Conservation (phyloP, 2,888 invertebrate genomes). For the Parnassius glacialis region DNA sequence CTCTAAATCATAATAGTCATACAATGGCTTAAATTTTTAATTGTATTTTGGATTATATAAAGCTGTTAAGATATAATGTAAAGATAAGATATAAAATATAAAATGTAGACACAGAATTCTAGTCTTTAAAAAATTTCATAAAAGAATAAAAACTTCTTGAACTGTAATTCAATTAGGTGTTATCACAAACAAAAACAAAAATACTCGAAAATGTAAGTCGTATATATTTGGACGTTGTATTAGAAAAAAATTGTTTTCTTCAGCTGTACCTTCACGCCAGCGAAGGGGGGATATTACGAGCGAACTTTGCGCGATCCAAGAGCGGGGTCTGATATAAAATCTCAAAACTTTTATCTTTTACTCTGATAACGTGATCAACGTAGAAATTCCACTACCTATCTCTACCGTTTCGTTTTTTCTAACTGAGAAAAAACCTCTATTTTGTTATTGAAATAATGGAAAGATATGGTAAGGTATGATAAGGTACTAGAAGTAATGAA, state of each 20-base stretch:
- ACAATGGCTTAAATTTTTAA: too few relatives aligned
- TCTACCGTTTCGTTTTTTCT: not conserved
- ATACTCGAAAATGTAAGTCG: not conserved
- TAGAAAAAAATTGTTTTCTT: constrained; percentile 27
- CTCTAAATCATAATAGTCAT: too few relatives aligned
- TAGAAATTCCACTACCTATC: constrained; percentile 25
- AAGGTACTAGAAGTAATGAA: not conserved
- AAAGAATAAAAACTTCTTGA: too few relatives aligned
- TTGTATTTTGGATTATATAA: too few relatives aligned
- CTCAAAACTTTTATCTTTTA: constrained; percentile 70
- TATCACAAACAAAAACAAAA: not conserved
- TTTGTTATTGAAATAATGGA: not conserved
- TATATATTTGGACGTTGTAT: constrained; percentile 26
- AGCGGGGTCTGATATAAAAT: constrained; percentile 61
- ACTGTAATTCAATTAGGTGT: too few relatives aligned
- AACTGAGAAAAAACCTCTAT: constrained; percentile 6
- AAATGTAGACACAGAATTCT: too few relatives aligned
- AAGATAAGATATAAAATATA: too few relatives aligned
- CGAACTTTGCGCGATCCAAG: constrained; percentile 57
- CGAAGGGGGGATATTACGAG: constrained; percentile 48
- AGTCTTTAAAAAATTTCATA: too few relatives aligned
- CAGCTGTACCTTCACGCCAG: constrained; percentile 17
- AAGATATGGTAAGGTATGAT: too few relatives aligned
- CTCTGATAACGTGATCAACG: constrained; percentile 58
- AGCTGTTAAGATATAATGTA: too few relatives aligned